Base-by-base conservation (phyloP, 2,888 invertebrate species). In the Cacoxenus indagator region DNA sequence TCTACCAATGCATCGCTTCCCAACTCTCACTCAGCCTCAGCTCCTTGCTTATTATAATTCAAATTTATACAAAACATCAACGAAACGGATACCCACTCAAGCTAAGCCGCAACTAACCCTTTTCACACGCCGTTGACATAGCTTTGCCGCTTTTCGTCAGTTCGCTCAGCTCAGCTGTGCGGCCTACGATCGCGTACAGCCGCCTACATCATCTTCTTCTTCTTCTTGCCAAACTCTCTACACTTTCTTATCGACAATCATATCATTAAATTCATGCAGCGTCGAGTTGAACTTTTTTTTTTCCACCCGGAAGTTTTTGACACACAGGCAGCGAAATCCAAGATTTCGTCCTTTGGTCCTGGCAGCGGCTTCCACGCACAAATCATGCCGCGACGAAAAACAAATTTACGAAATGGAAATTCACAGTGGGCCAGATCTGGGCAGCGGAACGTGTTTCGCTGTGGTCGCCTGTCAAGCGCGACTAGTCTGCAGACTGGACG, bases 351-450 rank as follows among this genome's bases (percentile, higher is more conserved):
- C 69, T 59, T 45, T 70, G 64, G 37, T 37, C 37, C 37, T 37
- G 37, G 46, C 31, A 19, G 24, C 22, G 55, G 59, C 64, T 55
- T 66, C 22, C 8, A 64, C 70, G 37, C 51, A 67, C 69, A 72
- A 70, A 67, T 69, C 62, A 57, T 45, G 67, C 54, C 75, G 76
- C 77, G 77, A 75, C 83, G 80, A 75, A 80, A 83, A 83, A 81
- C 80, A 81, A 81, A 83, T 81, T 81, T 83, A 80, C 81, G 82
- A 81, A 81, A 81, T 81, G 83, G 83, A 83, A 81, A 79, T 79
- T 73, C 79, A 69, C 73, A 76, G 70, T 71, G 51, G 17, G 51
- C 11, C 22, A 11, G 14, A 11, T 6, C 11, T 48, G n/a, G 48
- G 17, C 6, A 24, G 11, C 22, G 24, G 4, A 22, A 22, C 9